Evolutionary conservation across 2,113 vertebrate genomes (phyloP), one percentile per base, ranked within the genome.

Genomic region (Hydrochoerus hydrochaeris): DNA sequence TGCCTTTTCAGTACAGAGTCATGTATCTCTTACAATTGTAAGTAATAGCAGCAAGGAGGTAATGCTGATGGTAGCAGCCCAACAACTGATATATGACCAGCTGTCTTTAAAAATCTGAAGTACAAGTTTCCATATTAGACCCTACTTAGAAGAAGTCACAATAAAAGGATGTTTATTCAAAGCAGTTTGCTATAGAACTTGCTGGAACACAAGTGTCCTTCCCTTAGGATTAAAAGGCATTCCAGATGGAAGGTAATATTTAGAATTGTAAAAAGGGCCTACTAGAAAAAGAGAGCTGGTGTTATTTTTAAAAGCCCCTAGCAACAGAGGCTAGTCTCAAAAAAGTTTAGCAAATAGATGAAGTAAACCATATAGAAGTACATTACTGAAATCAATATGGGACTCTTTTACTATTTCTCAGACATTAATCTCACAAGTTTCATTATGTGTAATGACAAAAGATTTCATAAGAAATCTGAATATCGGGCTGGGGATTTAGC

Each of bases 211-310:
- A 85, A 60, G 17, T 69, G 62, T 78, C 41, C 71, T 88, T 88
- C 67, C 57, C 22, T 88, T 52, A 60, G 44, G 9, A 88, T 24
- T 28, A 57, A 58, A 63, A 63, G 38, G 26, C 80, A 65, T 85
- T 67, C 46, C 44, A 95, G 54, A 92, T 62, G 38, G n/a, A 96
- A 89, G 22, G 19, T 54, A 80, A 85, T 80, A 63, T 62, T 78
- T 54, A 92, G 60, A 92, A 44, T 0, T 52, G 9, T 28, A 69
- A 71, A 85, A 10, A 58, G 7, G 63, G 12, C 7, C 38, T 44
- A 58, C 57, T 32, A 38, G 38, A 65, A 10, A 38, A 91, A 54
- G 38, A 84, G 41, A 63, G 67, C 26, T 75, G 19, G 46, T 83
- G 17, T 20, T 71, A 69, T 67, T 85, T 85, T 63, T 54, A 75